Evolutionary conservation across 2,113 vertebrate species (phyloP).

Genomic region (Trogon melanurus): DNA sequence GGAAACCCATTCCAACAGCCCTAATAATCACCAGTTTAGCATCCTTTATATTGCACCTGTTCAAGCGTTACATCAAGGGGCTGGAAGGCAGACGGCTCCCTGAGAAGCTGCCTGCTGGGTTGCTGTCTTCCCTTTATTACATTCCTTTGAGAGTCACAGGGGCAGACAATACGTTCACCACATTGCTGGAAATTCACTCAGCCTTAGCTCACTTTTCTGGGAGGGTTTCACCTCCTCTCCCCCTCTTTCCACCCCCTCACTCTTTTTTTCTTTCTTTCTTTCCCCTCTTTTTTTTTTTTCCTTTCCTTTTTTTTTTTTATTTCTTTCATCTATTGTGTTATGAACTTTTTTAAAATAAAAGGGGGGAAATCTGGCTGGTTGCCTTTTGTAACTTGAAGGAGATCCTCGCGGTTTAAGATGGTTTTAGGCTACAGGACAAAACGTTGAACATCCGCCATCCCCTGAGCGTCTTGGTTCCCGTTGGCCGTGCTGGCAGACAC

Average conservation of each 20-base stretch:
- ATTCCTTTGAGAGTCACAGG: slow-evolving; percentile 53
- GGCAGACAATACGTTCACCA: slow-evolving; percentile 53
- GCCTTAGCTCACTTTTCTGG: slow-evolving; percentile 40
- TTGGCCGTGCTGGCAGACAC: slow-evolving; percentile 22
- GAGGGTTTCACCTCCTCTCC: slow-evolving; percentile 4
- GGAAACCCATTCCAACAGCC: neutral
- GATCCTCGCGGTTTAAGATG: neutral
- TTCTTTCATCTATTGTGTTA: slow-evolving; percentile 20
- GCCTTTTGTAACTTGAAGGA: slow-evolving; percentile 39
- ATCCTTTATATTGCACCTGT: slow-evolving; percentile 63
- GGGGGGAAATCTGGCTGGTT: neutral
- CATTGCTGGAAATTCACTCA: slow-evolving; percentile 53
- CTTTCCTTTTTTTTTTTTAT: no score
- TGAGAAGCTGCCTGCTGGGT: slow-evolving; percentile 44
- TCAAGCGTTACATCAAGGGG: slow-evolving; percentile 50
- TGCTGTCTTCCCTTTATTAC: slow-evolving; percentile 58
- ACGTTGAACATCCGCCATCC: neutral
- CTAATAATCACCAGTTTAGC: slow-evolving; percentile 30
- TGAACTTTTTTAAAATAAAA: neutral
- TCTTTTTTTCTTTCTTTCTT: neutral
- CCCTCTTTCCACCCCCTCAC: no score
- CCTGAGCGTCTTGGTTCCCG: neutral
- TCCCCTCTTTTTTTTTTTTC: neutral
- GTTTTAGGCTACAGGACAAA: neutral
- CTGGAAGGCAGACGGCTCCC: slow-evolving; percentile 56